Base-by-base conservation (phyloP, 2,797 vertebrate genomes). In the Neosalanx taihuensis region DNA sequence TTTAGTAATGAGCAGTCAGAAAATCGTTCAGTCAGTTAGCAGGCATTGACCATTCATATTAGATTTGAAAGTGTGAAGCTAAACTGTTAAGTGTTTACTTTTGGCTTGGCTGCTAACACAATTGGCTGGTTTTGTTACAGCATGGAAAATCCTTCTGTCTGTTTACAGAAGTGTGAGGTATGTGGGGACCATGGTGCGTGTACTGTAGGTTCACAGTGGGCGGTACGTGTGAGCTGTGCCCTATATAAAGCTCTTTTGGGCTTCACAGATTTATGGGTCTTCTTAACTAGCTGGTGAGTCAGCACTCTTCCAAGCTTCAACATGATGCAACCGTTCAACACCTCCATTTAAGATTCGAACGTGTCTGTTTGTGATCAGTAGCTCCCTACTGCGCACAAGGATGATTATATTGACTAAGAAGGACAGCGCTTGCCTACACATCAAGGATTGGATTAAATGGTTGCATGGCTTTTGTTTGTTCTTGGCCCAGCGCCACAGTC, bases 241-340 rank as follows among this genome's bases (percentile, higher is more conserved):
- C 68, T 71, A 70, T 66, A 74, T 70, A 58, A 70, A 75, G 29
- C 56, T 49, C 53, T 64, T 17, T 17, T 56, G 33, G 15, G 33
- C 26, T 70, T 57, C 31, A 46, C 41, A 46, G 41, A 46, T 46
- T 46, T 12, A 46, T 46, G 41, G 41, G 41, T 46, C 9, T 46
- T 46, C 56, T 20, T 67, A 18, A 53, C 41, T 64, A 51, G 33
- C 64, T 35, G 29, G 23, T 75, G 69, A 71, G 20, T 74, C 73
- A 74, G 37, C 37, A 23, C 37, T 26, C 46, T 60, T 31, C n/a
- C 5, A n/a, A 58, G 46, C 51, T 17, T 30, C 31, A 53, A 66
- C 35, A 59, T 67, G 71, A 67, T 59, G 56, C 53, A n/a, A 35
- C 15, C 20, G 23, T 37, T 17, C 30, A 13, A 57, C 51, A 35